Evolutionary conservation across 1,140 invertebrate species (phyloP), one percentile per base, ranked within the genome.

Genomic region (Drosophila equinoxialis): DNA sequence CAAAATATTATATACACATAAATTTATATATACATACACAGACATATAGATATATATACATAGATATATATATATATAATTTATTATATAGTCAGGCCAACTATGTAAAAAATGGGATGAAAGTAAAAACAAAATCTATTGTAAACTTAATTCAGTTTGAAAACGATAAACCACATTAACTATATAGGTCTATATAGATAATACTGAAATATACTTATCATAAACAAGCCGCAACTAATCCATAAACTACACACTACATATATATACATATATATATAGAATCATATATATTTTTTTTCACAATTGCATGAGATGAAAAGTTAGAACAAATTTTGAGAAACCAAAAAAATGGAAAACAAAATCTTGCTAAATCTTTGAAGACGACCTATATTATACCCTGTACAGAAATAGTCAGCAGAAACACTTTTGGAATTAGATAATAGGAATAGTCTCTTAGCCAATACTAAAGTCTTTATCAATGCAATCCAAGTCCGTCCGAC

Each of bases 131-230:
- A 20, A 37, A 26, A 58, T 54, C 42, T 76, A 71, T 66, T 85
- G 69, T 81, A 77, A 74, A 81, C 69, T 81, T 81, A 54, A 65
- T 51, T 51, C 45, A 80, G 14, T 23, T 63, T 55, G 68, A 86
- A 77, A 58, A 57, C 57, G 42, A 65, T 65, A 71, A 65, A 67
- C 61, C 30, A 65, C 33, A 65, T 68, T 39, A 48, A 48, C 45
- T 14, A 60, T 48, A 51, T 51, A 51, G 2, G 23, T 51, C 11
- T 51, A 23, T 51, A 23, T 51, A 23, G 45, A 51, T 51, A 51
- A 51, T 51, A 51, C 20, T 10, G 45, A 51, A 51, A 23, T 23
- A 23, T 23, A 23, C 8, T 23, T 51, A 51, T 51, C 17, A 51
- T 51, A 51, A 51, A 51, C 45, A 51, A 23, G 17, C 45, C 45